Conservation (phyloP, 2,113 vertebrate species). For the Thamnaconus septentrionalis region DNA sequence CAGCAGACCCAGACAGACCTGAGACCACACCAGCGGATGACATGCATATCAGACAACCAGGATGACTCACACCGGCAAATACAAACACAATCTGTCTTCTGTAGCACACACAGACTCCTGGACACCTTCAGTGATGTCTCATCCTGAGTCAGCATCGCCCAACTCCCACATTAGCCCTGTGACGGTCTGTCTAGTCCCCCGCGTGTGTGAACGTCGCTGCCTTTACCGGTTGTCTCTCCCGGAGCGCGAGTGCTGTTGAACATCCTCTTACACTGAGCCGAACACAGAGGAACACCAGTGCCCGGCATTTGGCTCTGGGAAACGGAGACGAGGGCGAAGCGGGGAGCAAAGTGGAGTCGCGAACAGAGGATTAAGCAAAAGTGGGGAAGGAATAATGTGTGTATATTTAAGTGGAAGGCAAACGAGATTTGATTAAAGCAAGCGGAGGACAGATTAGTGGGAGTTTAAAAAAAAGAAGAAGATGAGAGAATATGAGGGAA, state of each 20-base stretch:
- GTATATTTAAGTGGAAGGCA: not conserved
- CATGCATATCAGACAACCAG: slow-evolving; percentile 24
- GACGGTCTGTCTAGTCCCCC: slow-evolving; percentile 8
- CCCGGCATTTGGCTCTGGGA: slow-evolving; percentile 79
- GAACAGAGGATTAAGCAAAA: slow-evolving; percentile 15
- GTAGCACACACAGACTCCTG: slow-evolving; percentile 13
- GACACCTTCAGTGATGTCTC: slow-evolving; percentile 19
- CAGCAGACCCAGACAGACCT: slow-evolving; percentile 37
- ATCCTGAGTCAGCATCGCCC: not conserved
- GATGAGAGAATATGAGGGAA: too few relatives aligned
- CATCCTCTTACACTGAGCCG: slow-evolving; percentile 83
- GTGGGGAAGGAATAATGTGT: too few relatives aligned
- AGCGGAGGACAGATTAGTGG: too few relatives aligned
- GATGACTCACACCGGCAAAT: slow-evolving; percentile 36
- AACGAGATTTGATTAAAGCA: too few relatives aligned
- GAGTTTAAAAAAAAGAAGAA: too few relatives aligned
- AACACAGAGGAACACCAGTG: slow-evolving; percentile 81
- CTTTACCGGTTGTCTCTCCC: slow-evolving; percentile 82
- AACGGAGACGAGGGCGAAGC: slow-evolving; percentile 32
- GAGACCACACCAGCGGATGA: slow-evolving; percentile 34
- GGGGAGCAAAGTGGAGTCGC: slow-evolving; percentile 22
- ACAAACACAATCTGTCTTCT: slow-evolving; percentile 12
- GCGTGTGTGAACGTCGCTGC: slow-evolving; percentile 11
- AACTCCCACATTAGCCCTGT: not conserved
- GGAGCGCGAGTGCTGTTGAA: slow-evolving; percentile 84